Evolutionary conservation across 1,140 invertebrate species (phyloP).

Genomic region (Sycophaga agraensis): DNA sequence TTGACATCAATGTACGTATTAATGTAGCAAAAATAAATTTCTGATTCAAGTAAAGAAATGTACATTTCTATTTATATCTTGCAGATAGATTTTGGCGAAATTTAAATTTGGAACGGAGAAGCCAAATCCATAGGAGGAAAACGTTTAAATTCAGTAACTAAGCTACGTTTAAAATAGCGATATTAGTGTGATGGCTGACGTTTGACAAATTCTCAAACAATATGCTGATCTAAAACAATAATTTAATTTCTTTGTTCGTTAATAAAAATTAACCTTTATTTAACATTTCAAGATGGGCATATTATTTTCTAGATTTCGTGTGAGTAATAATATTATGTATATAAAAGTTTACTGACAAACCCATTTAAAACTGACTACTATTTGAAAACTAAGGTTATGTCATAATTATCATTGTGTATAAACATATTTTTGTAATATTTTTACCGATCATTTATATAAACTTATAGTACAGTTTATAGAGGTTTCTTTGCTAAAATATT

Average conservation of each 20-base stretch:
- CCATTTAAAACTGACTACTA: too few relatives aligned
- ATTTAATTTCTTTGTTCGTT: not conserved
- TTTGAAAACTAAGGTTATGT: too few relatives aligned
- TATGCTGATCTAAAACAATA: conserved; percentile 2
- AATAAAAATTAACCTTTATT: not conserved
- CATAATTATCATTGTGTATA: too few relatives aligned
- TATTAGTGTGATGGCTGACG: not conserved
- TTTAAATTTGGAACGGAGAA: conserved; percentile 12
- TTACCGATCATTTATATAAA: too few relatives aligned
- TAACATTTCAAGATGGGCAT: conserved; percentile 44
- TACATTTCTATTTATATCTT: conserved; percentile 2
- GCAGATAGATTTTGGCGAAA: not conserved
- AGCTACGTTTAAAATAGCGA: conserved; percentile 5
- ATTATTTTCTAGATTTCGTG: conserved; percentile 52
- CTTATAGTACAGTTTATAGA: too few relatives aligned
- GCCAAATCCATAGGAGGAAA: not conserved
- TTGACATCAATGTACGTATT: too few relatives aligned
- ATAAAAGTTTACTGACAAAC: too few relatives aligned
- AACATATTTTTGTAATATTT: too few relatives aligned
- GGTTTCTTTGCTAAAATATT: too few relatives aligned
- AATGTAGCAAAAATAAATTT: not conserved
- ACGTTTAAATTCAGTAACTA: not conserved
- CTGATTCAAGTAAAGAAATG: not conserved
- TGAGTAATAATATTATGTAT: conserved; percentile 42
- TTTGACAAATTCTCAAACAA: conserved; percentile 12